Base-by-base conservation (phyloP, 1,140 invertebrate genomes). In the Tetramorium parvispinum region DNA sequence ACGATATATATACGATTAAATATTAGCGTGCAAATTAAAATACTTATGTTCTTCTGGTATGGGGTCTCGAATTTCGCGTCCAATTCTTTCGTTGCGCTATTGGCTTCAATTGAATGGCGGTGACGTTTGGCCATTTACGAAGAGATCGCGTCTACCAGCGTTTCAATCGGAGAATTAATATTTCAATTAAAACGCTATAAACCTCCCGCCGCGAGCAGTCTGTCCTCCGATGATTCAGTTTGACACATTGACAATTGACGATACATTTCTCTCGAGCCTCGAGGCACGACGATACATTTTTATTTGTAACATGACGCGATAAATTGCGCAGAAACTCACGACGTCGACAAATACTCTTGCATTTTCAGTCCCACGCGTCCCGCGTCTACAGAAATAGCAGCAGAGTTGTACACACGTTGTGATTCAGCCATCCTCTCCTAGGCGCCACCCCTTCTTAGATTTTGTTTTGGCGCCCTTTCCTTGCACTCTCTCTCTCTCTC, bases 381-480 rank as follows among this genome's bases (percentile, higher is more conserved):
- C 32, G 32, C 51, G 57, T 46, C 73, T 55, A n/a, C 59, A 70
- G 85, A 90, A 90, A 90, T 90, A 89, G 40, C 87, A 68, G 49
- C 82, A 76, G 49, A 63, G 88, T 83, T 87, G 63, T 81, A 89
- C 57, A 85, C 66, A 76, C 57, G 18, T 6, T 1, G 32, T 57
- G 85, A 71, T 57, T 78, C 53, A 21, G 55, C 55, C 71, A 53
- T 49, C 63, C 76, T 49, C 40, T 71, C 10, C 40, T 49, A 63
- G 11, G 21, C 63, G 63, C 49, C 63, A 81, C 21, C 37, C 24
- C 21, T 89, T 83, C 53, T 77, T 88, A 79, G 46, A 3, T 8
- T 40, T 46, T 40, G 43, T n/a, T 63, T 13, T 5, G 27, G 43
- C 57, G 57, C 57, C 40, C 27, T 32, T 83, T 65, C 71, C 24